phyloP scores from a whole-genome alignment of 2,888 invertebrate genomes.

The Ceraclea dissimilis region DNA sequence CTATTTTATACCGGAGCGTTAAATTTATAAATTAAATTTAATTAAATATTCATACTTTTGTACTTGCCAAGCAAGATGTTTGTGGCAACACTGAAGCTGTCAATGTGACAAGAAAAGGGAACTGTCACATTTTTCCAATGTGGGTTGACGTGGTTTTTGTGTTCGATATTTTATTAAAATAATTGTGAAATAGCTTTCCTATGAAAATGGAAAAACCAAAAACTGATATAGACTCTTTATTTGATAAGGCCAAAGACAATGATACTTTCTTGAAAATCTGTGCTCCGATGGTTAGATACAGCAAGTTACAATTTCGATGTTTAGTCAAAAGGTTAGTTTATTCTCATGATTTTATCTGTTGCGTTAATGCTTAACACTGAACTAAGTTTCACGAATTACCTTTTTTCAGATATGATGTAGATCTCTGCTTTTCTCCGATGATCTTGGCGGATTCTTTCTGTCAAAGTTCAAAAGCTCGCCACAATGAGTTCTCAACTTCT shows the following conservation, averaged over 20 bases:
- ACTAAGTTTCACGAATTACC: background rate
- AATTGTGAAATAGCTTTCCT: too few relatives aligned
- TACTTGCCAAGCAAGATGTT: too few relatives aligned
- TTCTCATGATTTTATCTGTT: too few relatives aligned
- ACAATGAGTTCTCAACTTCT: slow-evolving; percentile 73
- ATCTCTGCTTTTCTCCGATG: slow-evolving; percentile 94
- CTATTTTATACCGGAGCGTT: too few relatives aligned
- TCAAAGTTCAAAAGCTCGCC: slow-evolving; percentile 77
- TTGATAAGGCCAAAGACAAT: slow-evolving; percentile 45
- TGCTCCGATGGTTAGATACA: slow-evolving; percentile 96
- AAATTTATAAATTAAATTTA: too few relatives aligned
- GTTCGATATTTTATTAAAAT: too few relatives aligned
- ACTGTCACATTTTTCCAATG: too few relatives aligned
- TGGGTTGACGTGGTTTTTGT: too few relatives aligned
- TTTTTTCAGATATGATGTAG: slow-evolving; percentile 65
- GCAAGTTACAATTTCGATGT: slow-evolving; percentile 48
- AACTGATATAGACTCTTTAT: slow-evolving; percentile 55
- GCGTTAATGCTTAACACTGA: too few relatives aligned
- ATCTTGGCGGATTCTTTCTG: slow-evolving; percentile 92
- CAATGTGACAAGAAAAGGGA: too few relatives aligned
- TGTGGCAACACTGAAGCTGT: too few relatives aligned
- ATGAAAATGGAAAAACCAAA: slow-evolving; percentile 26
- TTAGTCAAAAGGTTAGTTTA: slow-evolving; percentile 41
- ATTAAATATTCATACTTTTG: too few relatives aligned
- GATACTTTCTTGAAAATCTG: slow-evolving; percentile 66